Evolutionary conservation across 1,140 invertebrate species (phyloP), one percentile per base, ranked within the genome.

Genomic region (Plectrocnemia conspersa): DNA sequence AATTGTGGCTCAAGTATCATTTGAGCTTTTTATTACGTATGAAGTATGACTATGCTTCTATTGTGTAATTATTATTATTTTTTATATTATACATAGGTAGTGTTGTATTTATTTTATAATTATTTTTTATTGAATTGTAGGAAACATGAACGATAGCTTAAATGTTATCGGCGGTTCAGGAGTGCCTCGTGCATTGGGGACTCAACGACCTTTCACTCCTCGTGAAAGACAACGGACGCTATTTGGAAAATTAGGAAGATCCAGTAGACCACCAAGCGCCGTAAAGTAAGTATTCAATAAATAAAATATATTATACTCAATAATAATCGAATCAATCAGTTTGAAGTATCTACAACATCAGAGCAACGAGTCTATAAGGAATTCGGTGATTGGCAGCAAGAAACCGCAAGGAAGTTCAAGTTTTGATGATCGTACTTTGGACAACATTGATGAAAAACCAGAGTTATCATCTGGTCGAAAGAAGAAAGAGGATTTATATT

Each of bases 151-250:
- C 2, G 49, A 35, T 35, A 36, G 29, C 32, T 33, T 50, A 3
- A 50, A 50, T 24, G 10, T 3, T 2, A 21, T 52, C 2, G 46
- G 6, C 56, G 59, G 11, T 25, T 54, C 41, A 62, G 67, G 24
- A 59, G 61, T 55, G 9, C 59, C 79, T 9, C 73, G 77, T 1
- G 65, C 82, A 42, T 73, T 88, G 29, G 79, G 82, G 63, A 89
- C 86, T 0, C 80, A 84, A 52, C 74, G 89, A 22, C 89, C 89
- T 2, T 89, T 86, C 64, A 91, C 89, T 7, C 88, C 88, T 5
- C 75, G 83, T 19, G 86, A 89, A 48, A 81, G 84, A 22, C 81
- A 86, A 50, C 73, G 88, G 40, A 80, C 82, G 2, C 72, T 89
- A 7, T 85, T 86, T 71, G 84, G 84, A 38, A 77, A 77, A 53